Conservation (phyloP, 2,797 vertebrate genomes). For the Acomys russatus region DNA sequence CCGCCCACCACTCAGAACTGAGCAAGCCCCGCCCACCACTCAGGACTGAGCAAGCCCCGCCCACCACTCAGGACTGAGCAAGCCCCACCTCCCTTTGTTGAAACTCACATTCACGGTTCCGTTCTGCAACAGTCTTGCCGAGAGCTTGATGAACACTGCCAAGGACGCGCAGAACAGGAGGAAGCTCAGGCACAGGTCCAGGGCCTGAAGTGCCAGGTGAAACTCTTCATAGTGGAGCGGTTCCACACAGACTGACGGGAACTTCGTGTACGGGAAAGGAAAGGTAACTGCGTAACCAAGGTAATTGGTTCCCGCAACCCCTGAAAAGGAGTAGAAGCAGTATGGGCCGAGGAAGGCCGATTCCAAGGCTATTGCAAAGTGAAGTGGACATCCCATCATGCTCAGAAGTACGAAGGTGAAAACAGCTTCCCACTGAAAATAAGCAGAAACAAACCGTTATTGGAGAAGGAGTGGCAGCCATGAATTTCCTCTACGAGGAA, state of each 20-base stretch:
- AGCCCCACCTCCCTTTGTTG: neutral
- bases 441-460: conserved; percentile 80
- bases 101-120: conserved; percentile 75
- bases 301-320: conserved; percentile 80
- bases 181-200: conserved; percentile 59
- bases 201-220: conserved; percentile 79
- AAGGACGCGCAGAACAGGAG: conserved; percentile 76
- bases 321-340: conserved; percentile 83
- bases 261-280: conserved; percentile 80
- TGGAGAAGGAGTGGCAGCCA: neutral
- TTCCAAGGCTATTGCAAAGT: conserved; percentile 82
- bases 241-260: conserved; percentile 80
- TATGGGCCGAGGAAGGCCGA: conserved; percentile 82
- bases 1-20: neutral
- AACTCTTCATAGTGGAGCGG: conserved; percentile 34
- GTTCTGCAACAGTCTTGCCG: conserved; percentile 60
- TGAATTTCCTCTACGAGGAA: neutral
- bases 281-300: conserved; percentile 77
- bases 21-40: neutral
- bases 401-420: conserved; percentile 83
- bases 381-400: conserved; percentile 75
- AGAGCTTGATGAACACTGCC: conserved; percentile 70
- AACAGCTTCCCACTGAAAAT: conserved; percentile 85
- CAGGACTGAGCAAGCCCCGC: too few relatives aligned
- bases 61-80: neutral